phyloP scores from a whole-genome alignment of 2,113 vertebrate genomes.

The Dunckerocampus dactyliophorus region DNA sequence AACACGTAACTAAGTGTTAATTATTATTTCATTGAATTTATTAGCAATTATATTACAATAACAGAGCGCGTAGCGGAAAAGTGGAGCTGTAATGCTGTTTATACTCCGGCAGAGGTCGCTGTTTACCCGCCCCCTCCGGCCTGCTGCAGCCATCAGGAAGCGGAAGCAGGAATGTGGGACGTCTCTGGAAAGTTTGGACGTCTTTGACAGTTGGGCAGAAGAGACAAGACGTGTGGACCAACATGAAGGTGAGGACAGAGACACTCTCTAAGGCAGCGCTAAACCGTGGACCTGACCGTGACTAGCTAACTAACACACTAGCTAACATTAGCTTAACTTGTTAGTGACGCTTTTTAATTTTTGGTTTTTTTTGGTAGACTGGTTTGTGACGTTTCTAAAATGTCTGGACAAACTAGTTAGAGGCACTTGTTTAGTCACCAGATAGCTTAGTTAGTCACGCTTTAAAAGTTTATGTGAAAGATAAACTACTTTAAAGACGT shows the following conservation, averaged over 20 bases:
- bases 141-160: constrained; percentile 56
- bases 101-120: background rate
- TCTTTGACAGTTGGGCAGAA: constrained; percentile 32
- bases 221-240: constrained; percentile 11
- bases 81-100: background rate
- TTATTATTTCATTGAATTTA: too few relatives aligned
- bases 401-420: background rate
- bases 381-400: background rate
- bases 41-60: too few relatives aligned
- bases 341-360: background rate
- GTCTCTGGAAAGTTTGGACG: constrained; percentile 55
- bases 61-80: too few relatives aligned
- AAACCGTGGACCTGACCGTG: too few relatives aligned
- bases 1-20: too few relatives aligned
- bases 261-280: background rate
- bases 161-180: constrained; percentile 64
- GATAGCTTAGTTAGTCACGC: too few relatives aligned
- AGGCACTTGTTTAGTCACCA: too few relatives aligned
- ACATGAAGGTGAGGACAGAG: constrained; percentile 45
- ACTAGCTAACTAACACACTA: background rate
- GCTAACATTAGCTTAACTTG: background rate
- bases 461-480: background rate
- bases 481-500: background rate
- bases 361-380: background rate
- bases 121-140: background rate